Conservation (phyloP, 2,797 vertebrate genomes). For the Harpagifer antarcticus region DNA sequence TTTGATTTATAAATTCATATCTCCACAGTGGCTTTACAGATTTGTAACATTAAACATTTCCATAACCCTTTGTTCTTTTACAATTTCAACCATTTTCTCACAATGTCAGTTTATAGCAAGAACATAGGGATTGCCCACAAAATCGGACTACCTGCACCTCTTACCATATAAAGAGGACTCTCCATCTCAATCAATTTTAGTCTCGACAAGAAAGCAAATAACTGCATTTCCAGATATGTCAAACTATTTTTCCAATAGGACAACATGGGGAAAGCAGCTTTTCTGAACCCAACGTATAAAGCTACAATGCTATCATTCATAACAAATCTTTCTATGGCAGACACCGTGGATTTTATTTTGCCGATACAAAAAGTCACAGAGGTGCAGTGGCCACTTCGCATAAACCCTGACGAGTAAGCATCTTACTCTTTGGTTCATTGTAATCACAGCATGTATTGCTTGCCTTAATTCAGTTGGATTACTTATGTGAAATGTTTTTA, state of each 20-base stretch:
- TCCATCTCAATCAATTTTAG: not conserved
- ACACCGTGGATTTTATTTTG: slow-evolving; percentile 1
- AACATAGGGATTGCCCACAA: not conserved
- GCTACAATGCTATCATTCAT: not conserved
- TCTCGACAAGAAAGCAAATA: not conserved
- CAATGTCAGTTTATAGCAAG: no score
- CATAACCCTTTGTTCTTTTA: no score
- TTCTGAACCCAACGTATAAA: not conserved
- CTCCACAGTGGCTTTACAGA: no score
- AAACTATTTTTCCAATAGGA: not conserved
- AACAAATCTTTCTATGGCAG: not conserved
- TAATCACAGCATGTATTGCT: slow-evolving; percentile 23
- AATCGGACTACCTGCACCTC: not conserved
- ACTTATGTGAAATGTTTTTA: slow-evolving; percentile 1
- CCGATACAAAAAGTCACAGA: slow-evolving; percentile 8
- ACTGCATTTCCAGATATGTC: not conserved
- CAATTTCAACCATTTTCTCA: no score
- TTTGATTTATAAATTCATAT: no score
- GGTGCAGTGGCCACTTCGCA: not conserved
- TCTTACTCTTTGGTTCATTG: not conserved
- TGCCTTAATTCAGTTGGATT: slow-evolving; percentile 16
- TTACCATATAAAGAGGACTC: not conserved
- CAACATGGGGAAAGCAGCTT: not conserved
- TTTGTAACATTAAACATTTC: no score
- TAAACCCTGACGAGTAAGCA: slow-evolving; percentile 7